Conservation (phyloP, 2,888 invertebrate genomes). For the Ennomos fuscantarius region DNA sequence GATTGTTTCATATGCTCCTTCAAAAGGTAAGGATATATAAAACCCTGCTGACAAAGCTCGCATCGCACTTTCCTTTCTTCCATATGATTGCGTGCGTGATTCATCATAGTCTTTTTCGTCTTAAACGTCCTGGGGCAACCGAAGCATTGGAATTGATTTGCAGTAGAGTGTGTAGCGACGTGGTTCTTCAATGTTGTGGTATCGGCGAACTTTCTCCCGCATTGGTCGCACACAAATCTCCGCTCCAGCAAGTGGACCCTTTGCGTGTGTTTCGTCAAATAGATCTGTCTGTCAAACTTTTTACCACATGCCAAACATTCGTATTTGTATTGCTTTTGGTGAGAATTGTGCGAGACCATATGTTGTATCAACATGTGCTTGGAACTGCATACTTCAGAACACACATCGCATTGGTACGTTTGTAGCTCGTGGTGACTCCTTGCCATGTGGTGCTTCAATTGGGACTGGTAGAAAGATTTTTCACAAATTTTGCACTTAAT, state of each 20-base stretch:
- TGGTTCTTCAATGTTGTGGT: slow-evolving; percentile 60
- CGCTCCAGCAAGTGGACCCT: slow-evolving; percentile 40
- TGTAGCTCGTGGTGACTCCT: slow-evolving; percentile 20
- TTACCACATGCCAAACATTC: slow-evolving; percentile 35
- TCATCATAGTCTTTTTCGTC: slow-evolving; percentile 47
- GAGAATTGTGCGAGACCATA: slow-evolving; percentile 15
- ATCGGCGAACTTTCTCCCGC: slow-evolving; percentile 45
- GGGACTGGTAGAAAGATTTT: slow-evolving; percentile 6
- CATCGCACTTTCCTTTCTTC: slow-evolving; percentile 47
- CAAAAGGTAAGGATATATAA: slow-evolving; percentile 25
- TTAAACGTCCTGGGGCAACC: slow-evolving; percentile 62
- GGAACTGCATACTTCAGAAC: slow-evolving; percentile 20
- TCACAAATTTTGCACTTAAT: slow-evolving; percentile 14
- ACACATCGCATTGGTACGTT: slow-evolving; percentile 25
- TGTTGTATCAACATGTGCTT: slow-evolving; percentile 30
- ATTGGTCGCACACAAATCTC: slow-evolving; percentile 36
- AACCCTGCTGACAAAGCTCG: slow-evolving; percentile 19
- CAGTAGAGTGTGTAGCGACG: slow-evolving; percentile 57
- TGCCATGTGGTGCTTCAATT: slow-evolving; percentile 21
- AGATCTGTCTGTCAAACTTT: slow-evolving; percentile 25
- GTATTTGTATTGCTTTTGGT: slow-evolving; percentile 1
- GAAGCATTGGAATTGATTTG: slow-evolving; percentile 55
- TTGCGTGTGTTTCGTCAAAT: slow-evolving; percentile 32
- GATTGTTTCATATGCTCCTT: slow-evolving; percentile 25
- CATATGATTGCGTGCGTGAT: slow-evolving; percentile 54